Base-by-base conservation (phyloP, 35 echinoderm and acorn worm genomes). In the Strongylocentrotus purpuratus region DNA sequence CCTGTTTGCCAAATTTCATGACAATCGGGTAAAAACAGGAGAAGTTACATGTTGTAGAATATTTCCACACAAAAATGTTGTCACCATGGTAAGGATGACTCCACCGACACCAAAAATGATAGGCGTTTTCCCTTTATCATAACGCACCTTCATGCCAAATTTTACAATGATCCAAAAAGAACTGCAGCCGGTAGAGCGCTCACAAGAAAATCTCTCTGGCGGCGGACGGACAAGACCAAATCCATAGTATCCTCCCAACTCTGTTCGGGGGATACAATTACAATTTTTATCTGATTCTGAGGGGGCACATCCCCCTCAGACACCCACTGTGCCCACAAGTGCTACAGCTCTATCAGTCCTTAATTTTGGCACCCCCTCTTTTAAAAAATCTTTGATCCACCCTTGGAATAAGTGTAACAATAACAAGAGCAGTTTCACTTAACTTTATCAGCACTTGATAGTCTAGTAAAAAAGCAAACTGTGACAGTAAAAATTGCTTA, bases 61-160 rank as follows among this genome's bases (percentile, higher is more conserved):
- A 88, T 88, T 88, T 88, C 87, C 87, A 33, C 32, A 88, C 41
- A 88, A n/a, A 88, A 88, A 25, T 20, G n/a, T 52, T 52, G 60
- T 71, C 28, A 71, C 20, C 61, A 71, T 71, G 61, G 61, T 18
- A 71, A 71, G 20, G 61, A 71, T 25, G 61, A 71, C 18, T 7
- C 61, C 61, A 71, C 20, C 61, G 20, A 71, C 61, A 71, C 61
- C 25, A 71, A 71, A 28, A 71, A 71, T n/a, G 48, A 65, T 18
- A 65, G 60, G 20, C 4, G 60, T 65, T 14, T 5, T 5, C 20
- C 15, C 17, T 65, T 18, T 65, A 65, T 25, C 60, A 65, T 65
- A 18, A 18, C 20, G 60, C 13, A 18, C 20, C 60, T 65, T 4
- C 18, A 18, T 65, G 60, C 13, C 60, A 65, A 50, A 65, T 65